These are phyloP conservation scores for Ochlodes sylvanus DNA, from an alignment of 2,888 invertebrate genomes.

Conservation along the genomic window DNA sequence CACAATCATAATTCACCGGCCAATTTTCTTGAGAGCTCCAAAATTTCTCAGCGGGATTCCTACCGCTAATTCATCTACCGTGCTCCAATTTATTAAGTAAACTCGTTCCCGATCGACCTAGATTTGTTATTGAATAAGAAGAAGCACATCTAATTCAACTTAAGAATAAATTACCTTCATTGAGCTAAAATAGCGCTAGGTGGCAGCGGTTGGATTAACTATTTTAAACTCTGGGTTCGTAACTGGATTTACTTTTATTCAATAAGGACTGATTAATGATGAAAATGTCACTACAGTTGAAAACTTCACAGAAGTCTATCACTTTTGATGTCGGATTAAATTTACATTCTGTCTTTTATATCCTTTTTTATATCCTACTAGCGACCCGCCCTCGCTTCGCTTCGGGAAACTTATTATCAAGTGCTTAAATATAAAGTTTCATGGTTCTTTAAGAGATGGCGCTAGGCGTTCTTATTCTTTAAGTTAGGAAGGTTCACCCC, in stretches of 20 bases:
- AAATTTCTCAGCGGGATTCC: slow-evolving; percentile 27
- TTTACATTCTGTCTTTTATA: no score
- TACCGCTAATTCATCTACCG: slow-evolving; percentile 16
- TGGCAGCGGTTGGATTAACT: not conserved
- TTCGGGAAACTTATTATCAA: no score
- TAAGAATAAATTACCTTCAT: slow-evolving; percentile 1
- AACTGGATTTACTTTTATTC: not conserved
- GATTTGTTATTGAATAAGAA: slow-evolving; percentile 13
- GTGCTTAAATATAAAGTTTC: no score
- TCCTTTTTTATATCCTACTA: no score
- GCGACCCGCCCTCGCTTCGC: no score
- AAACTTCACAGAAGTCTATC: no score
- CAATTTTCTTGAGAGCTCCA: slow-evolving; percentile 29
- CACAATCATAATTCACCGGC: slow-evolving; percentile 19
- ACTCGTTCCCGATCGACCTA: slow-evolving; percentile 11
- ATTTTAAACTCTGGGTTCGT: not conserved
- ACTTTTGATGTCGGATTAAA: no score
- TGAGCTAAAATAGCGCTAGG: not conserved
- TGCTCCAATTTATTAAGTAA: slow-evolving; percentile 31
- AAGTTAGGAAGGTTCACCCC: no score
- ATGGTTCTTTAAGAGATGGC: no score
- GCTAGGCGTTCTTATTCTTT: no score
- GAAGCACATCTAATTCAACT: slow-evolving; percentile 3
- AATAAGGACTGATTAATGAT: not conserved
- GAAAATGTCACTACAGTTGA: no score